These are phyloP conservation scores for Pilophorus perplexus DNA, from an alignment of 2,888 invertebrate genomes.

Conservation along the genomic window DNA sequence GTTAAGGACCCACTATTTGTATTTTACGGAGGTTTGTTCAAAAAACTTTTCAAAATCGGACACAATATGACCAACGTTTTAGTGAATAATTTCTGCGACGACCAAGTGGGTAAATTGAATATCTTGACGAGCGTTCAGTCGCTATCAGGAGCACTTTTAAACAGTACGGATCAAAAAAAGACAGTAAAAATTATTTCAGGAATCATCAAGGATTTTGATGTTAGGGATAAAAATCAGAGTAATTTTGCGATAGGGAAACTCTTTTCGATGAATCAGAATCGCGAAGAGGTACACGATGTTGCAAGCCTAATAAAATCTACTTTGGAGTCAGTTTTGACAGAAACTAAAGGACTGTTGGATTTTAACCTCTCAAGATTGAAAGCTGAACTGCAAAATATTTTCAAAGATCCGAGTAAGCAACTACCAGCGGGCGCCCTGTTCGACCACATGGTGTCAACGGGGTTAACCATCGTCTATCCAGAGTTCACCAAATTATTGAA, in stretches of 20 bases:
- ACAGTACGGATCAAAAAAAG: not conserved
- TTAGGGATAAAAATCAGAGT: constrained; percentile 1
- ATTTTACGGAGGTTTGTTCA: constrained; percentile 4
- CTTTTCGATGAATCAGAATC: not conserved
- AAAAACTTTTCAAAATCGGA: constrained; percentile 9
- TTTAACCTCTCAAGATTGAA: not conserved
- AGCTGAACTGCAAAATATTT: constrained; percentile 1
- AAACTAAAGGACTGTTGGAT: constrained; percentile 12
- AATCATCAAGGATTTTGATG: constrained; percentile 7
- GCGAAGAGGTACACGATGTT: not conserved
- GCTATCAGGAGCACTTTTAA: not conserved
- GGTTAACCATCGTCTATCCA: not conserved
- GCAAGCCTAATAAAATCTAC: not conserved
- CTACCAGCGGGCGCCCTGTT: not conserved
- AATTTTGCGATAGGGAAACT: constrained; percentile 7
- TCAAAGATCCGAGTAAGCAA: constrained; percentile 10
- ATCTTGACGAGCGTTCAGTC: not conserved
- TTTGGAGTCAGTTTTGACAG: constrained; percentile 6
- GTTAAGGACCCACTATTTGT: constrained; percentile 13
- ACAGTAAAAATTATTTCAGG: not conserved
- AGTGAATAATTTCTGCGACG: not conserved
- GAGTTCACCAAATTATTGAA: constrained; percentile 9
- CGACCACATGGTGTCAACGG: not conserved
- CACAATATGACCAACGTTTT: not conserved
- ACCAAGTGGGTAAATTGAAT: constrained; percentile 2